A percentile compares a stretch with the other conserved stretches of the same genome.
These are phyloP conservation scores for Pseudotriccus pelzelni DNA, from an alignment of 2,797 vertebrate species.

Conservation along the genomic window DNA sequence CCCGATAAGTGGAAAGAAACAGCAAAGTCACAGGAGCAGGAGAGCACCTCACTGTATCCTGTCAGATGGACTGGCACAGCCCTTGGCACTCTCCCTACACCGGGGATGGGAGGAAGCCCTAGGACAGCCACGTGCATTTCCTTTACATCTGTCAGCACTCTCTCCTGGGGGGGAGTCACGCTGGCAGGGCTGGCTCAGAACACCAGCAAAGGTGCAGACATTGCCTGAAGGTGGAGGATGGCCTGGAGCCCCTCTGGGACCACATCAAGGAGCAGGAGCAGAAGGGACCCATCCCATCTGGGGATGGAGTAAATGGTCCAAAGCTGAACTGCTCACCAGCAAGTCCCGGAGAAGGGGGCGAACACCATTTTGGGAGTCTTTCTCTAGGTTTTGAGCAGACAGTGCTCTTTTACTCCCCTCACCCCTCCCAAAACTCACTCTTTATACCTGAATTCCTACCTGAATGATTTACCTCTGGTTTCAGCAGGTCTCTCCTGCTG, in stretches of 20 bases:
- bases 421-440: not conserved
- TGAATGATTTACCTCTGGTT: not conserved
- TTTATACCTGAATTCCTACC: not conserved
- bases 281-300: not conserved
- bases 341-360: not conserved
- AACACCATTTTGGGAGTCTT: not conserved
- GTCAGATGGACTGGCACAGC: not conserved
- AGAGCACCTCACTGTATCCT: not conserved
- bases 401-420: not conserved
- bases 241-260: not conserved
- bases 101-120: not conserved
- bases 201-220: not conserved
- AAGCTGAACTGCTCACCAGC: not conserved
- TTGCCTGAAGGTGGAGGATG: not conserved
- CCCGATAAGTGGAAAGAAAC: not conserved
- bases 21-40: not conserved
- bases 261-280: not conserved
- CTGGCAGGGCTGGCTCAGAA: not conserved
- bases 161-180: not conserved
- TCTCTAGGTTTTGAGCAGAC: not conserved
- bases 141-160: fast-evolving
- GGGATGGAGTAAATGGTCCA: not conserved
- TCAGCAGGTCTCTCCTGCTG: not conserved
- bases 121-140: fast-evolving
- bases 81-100: not conserved